Base-by-base conservation (phyloP, 2,113 vertebrate species). In the Hypanus sabinus region DNA sequence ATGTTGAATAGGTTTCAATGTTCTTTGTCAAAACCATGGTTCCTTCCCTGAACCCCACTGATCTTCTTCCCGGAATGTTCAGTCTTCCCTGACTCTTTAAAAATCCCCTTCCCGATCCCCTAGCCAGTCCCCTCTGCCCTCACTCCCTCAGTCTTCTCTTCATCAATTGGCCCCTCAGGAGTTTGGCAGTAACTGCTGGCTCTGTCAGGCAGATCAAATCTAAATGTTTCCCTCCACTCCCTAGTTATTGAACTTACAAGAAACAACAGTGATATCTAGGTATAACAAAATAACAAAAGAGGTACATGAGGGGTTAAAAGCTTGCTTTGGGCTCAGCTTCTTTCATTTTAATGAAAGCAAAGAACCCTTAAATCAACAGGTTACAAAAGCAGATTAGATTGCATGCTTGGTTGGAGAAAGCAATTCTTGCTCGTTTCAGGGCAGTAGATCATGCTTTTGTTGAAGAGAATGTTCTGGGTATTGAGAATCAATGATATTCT, bases 401-500 rank as follows among this genome's bases (percentile, higher is more conserved):
- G 55, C 94, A 93, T 76, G 80, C 94, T 95, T 94, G 94, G 94
- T 70, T 94, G 70, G 81, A 77, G 22, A 71, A 87, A 94, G 76
- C 93, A 83, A 94, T 79, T 71, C n/a, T 30, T 80, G 60, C 36
- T 33, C 55, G n/a, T n/a, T 16, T 24, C 55, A 16, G 38, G 65
- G 68, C 12, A 27, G 90, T 73, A 71, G 36, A 38, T 91, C 76
- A 93, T 16, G 38, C 38, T 5, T n/a, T 60, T 33, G 68, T 85
- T 90, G 4, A 24, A 93, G 94, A 57, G 75, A 93, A 93, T 62
- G 7, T n/a, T 91, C 76, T 75, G 87, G 71, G 83, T 94, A 93
- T 94, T 94, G 85, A 93, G 95, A 95, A 95, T 95, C 95, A 94
- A 95, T 95, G 94, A 93, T 94, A 71, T 60, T 94, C 91, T 96